phyloP scores from a whole-genome alignment of 2,113 vertebrate genomes.

The Atlantisia rogersi region DNA sequence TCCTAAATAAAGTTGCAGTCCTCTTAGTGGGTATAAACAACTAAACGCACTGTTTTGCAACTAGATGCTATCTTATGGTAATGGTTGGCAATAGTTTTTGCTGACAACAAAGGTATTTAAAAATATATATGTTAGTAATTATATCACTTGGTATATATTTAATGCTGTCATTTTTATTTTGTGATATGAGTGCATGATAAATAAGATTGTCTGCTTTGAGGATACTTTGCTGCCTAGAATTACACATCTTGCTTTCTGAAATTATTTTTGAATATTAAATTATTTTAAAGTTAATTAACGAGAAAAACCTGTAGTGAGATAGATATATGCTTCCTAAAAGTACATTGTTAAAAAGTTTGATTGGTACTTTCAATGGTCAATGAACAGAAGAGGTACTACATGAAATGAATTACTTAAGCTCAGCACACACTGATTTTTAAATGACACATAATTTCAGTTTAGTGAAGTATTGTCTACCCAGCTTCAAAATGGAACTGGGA shows the following conservation, averaged over 20 bases:
- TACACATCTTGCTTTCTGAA: not conserved
- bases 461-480: not conserved
- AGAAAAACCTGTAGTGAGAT: not conserved
- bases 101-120: not conserved
- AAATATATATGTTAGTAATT: not conserved
- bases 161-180: not conserved
- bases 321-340: rapidly evolving
- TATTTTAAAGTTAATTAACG: not conserved
- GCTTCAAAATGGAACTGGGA: not conserved
- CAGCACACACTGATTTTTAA: not conserved
- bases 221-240: not conserved
- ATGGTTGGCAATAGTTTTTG: not conserved
- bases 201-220: not conserved
- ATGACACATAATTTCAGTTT: not conserved
- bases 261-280: not conserved
- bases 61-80: not conserved
- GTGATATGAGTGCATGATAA: not conserved
- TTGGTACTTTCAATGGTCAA: not conserved
- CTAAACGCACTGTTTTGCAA: not conserved
- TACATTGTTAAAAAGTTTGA: not conserved
- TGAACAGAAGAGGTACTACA: not conserved
- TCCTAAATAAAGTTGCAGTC: not conserved
- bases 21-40: slow-evolving; percentile 2
- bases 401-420: not conserved
- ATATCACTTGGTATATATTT: not conserved